Evolutionary conservation across 1,140 invertebrate genomes (phyloP), one percentile per base, ranked within the genome.

Genomic region (Thaumetopoea pityocampa): DNA sequence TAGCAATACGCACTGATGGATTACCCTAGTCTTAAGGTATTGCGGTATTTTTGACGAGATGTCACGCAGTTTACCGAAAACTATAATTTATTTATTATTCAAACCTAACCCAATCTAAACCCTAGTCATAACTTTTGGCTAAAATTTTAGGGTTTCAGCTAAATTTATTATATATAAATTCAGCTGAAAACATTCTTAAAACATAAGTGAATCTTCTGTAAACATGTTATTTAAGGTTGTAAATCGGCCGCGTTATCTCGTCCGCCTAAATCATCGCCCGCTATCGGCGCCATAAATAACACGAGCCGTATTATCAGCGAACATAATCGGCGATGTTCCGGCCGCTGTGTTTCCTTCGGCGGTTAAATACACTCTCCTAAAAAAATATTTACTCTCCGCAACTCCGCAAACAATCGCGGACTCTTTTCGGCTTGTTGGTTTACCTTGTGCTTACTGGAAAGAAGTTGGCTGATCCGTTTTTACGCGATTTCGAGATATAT

Each of bases 201-300:
- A n/a, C 27, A 14, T 18, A 41, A 41, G 37, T n/a, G 40, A 40
- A 44, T 18, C 23, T 27, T 50, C 47, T 33, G 38, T 48, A 48
- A 55, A 51, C 50, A 51, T 35, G 40, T 51, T 58, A 53, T 55
- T 67, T 54, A 58, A 34, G 16, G 50, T 57, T 49, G 50, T 46
- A 52, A 60, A 52, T 56, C 35, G 42, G 50, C 23, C 40, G 43
- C 62, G 53, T 68, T 69, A 74, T 69, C 66, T 56, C 24, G 29
- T 42, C 51, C 64, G 47, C 59, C 65, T 71, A 69, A 71, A 71
- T 74, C 70, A 69, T 71, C 58, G 56, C 52, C 41, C 34, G 52
- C 57, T 70, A 68, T 66, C 63, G 29, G 27, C 12, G 20, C 53
- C 30, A 61, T 67, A 67, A 71, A 71, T 71, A 60, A 74, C 50